Evolutionary conservation across 2,888 invertebrate species (phyloP).

Genomic region (Rhodophaea formosa): DNA sequence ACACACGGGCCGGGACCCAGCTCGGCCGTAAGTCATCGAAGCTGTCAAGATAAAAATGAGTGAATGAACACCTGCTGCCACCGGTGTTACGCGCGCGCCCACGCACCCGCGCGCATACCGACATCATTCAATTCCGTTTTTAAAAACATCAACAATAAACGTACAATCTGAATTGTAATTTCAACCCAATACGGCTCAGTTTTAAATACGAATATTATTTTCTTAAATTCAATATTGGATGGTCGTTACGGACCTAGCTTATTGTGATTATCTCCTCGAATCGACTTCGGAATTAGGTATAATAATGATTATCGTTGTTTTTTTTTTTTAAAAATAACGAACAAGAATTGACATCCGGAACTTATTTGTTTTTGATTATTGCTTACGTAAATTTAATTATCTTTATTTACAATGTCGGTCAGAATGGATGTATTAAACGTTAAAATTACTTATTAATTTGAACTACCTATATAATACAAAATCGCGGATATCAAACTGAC

Average conservation of each 20-base stretch:
- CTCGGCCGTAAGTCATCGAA: conserved; percentile 75
- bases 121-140: conserved; percentile 49
- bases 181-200: conserved; percentile 42
- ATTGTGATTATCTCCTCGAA: conserved; percentile 67
- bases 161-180: conserved; percentile 43
- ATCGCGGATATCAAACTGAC: no score
- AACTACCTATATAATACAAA: no score
- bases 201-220: conserved; percentile 33
- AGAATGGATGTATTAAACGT: no score
- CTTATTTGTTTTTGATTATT: conserved; percentile 40
- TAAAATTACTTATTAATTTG: no score
- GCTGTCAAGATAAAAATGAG: conserved; percentile 80
- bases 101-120: conserved; percentile 55
- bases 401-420: background rate
- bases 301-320: conserved; percentile 75
- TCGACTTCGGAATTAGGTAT: conserved; percentile 72
- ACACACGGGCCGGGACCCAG: conserved; percentile 62
- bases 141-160: conserved; percentile 34
- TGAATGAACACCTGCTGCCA: conserved; percentile 79
- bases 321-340: conserved; percentile 67
- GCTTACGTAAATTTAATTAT: background rate
- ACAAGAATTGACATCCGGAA: conserved; percentile 67
- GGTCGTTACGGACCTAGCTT: conserved; percentile 53
- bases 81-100: conserved; percentile 76
- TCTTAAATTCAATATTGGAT: conserved; percentile 49